Evolutionary conservation across 1,140 invertebrate species (phyloP), one percentile per base, ranked within the genome.

Genomic region (Bombus balteatus): DNA sequence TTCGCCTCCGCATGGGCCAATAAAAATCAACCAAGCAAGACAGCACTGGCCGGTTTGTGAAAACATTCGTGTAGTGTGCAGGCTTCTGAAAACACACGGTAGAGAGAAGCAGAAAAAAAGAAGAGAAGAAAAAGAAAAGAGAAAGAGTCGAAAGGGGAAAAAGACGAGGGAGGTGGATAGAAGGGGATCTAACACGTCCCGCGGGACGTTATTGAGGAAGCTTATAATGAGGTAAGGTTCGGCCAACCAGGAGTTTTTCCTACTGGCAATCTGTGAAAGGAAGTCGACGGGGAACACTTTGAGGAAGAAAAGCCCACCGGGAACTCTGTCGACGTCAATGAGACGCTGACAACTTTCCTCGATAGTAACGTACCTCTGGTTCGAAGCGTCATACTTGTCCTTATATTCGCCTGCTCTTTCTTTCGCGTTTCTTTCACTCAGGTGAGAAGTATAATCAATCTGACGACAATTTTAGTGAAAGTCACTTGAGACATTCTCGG

Each of bases 211-310:
- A 76, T 74, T 79, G 75, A 70, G 68, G 80, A 79, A 86, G 81
- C 81, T 87, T 87, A 87, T 89, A 89, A 89, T 85, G 85, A 89
- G 88, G 59, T 87, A 39, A 80, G 80, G 87, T 37, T 53, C 34
- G 74, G 39, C 62, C 28, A 41, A 57, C 77, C 75, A 59, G 53
- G 57, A 75, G 74, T 89, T 80, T 75, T 83, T 86, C 70, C 65
- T 72, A 73, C 68, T 41, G 41, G 76, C 82, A 85, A 85, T 89
- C 87, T 81, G 82, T 65, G 65, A 73, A 70, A 59, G 71, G 47
- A 80, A 86, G 57, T 43, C 79, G 85, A 34, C 43, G 47, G 87
- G 83, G 83, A 83, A 41, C 80, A 68, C 80, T 87, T 87, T 83
- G 59, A 74, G 72, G 81, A 83, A 68, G 88, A 59, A 39, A 89